Evolutionary conservation across 2,797 vertebrate genomes (phyloP).

Genomic region (Typhlichthys subterraneus): DNA sequence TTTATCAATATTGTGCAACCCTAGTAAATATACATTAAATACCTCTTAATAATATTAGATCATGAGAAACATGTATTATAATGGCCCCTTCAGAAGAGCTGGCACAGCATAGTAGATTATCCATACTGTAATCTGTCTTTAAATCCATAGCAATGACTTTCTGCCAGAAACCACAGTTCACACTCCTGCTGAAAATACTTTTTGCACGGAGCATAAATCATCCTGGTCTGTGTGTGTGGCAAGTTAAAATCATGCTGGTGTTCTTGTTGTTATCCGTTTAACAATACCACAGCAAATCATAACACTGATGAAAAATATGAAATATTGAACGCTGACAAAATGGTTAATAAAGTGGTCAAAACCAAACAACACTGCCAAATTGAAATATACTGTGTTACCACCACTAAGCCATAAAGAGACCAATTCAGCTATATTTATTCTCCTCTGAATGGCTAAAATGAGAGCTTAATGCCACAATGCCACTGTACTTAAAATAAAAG

Average conservation of each 20-base stretch:
- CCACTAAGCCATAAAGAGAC: slow-evolving; percentile 25
- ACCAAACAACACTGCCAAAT: background rate
- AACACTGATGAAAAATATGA: no score
- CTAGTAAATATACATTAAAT: background rate
- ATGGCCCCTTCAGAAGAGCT: slow-evolving; percentile 4
- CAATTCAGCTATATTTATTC: slow-evolving; percentile 41
- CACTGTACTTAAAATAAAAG: slow-evolving; percentile 50
- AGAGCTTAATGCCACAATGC: slow-evolving; percentile 44
- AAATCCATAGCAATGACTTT: background rate
- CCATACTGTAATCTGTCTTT: slow-evolving; percentile 16
- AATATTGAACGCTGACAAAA: no score
- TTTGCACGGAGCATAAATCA: slow-evolving; percentile 9
- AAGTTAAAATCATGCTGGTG: slow-evolving; percentile 4
- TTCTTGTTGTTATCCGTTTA: slow-evolving; percentile 14
- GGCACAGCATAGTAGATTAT: slow-evolving; percentile 14
- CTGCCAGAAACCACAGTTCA: slow-evolving; percentile 22
- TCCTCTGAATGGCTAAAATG: slow-evolving; percentile 37
- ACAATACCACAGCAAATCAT: slow-evolving; percentile 16
- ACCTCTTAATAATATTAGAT: no score
- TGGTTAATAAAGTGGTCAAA: no score
- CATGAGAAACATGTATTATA: background rate
- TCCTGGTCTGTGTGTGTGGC: slow-evolving; percentile 11
- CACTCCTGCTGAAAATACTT: slow-evolving; percentile 28
- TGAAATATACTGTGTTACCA: background rate
- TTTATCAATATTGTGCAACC: no score